Conservation (phyloP, 2,888 invertebrate genomes). For the Dryocosmus kuriphilus region DNA sequence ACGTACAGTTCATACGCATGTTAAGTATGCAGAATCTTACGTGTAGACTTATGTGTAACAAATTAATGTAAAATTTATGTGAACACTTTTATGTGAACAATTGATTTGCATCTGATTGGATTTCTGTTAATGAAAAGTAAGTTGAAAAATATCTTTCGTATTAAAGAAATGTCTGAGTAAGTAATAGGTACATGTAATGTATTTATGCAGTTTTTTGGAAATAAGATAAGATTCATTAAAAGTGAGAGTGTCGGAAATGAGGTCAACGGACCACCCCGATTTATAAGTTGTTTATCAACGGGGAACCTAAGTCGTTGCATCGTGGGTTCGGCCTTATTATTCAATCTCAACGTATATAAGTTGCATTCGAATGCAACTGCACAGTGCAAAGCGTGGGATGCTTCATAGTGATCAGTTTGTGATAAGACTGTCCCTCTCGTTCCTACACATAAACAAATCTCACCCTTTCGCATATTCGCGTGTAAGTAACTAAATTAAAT, state of each 20-base stretch:
- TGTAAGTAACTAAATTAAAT: slow-evolving; percentile 10
- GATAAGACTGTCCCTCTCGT: slow-evolving; percentile 39
- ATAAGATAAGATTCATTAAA: slow-evolving; percentile 34
- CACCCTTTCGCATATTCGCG: neutral
- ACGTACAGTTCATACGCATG: no score
- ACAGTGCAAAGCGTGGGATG: slow-evolving; percentile 14
- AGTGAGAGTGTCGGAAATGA: slow-evolving; percentile 29
- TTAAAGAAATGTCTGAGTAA: neutral
- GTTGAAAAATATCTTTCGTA: no score
- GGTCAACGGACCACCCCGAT: slow-evolving; percentile 39
- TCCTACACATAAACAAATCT: slow-evolving; percentile 20
- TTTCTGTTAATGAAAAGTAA: no score
- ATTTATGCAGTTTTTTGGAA: neutral
- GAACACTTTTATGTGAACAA: no score
- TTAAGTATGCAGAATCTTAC: no score
- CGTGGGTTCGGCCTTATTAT: slow-evolving; percentile 35
- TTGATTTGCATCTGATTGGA: no score
- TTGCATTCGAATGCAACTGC: slow-evolving; percentile 8
- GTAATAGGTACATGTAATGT: neutral
- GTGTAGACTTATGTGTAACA: no score
- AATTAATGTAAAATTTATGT: no score
- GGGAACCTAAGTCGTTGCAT: slow-evolving; percentile 25
- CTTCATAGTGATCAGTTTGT: slow-evolving; percentile 15
- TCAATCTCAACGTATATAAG: slow-evolving; percentile 32
- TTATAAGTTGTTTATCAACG: slow-evolving; percentile 19